Evolutionary conservation across 1,140 invertebrate species (phyloP).

Genomic region (Polypedilum vanderplanki): DNA sequence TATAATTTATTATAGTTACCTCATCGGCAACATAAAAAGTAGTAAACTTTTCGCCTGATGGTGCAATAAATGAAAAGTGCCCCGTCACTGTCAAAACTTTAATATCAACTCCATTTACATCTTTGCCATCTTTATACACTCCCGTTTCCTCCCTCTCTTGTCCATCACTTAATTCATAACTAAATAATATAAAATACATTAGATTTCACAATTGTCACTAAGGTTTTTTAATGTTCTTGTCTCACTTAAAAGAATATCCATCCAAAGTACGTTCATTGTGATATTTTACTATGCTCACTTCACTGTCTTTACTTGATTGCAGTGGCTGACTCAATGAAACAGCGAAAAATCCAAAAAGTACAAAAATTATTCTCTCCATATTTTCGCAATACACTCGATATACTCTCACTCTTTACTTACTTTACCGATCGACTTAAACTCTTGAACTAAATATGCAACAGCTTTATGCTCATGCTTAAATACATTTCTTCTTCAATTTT

Average conservation of each 20-base stretch:
- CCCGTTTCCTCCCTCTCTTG: background rate
- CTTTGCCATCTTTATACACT: background rate
- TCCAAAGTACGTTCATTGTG: background rate
- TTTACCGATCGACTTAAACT: background rate
- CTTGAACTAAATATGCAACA: background rate
- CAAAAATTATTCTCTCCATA: slow-evolving; percentile 9
- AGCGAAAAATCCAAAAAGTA: slow-evolving; percentile 17
- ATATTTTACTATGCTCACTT: background rate
- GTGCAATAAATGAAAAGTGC: background rate
- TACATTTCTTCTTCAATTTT: background rate
- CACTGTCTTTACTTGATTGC: background rate
- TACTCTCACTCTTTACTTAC: slow-evolving; percentile 1
- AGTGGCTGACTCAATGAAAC: background rate
- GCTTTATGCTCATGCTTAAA: background rate
- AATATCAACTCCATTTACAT: slow-evolving; percentile 1
- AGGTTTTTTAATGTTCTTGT: background rate
- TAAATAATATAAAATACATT: background rate
- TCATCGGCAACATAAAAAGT: background rate
- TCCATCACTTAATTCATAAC: background rate
- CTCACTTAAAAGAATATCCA: slow-evolving; percentile 4
- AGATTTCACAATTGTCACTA: background rate
- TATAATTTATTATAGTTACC: background rate
- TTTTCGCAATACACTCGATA: background rate
- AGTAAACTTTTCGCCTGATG: background rate
- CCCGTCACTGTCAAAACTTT: background rate